phyloP scores from a whole-genome alignment of 2,113 vertebrate genomes.

The Coturnix japonica region DNA sequence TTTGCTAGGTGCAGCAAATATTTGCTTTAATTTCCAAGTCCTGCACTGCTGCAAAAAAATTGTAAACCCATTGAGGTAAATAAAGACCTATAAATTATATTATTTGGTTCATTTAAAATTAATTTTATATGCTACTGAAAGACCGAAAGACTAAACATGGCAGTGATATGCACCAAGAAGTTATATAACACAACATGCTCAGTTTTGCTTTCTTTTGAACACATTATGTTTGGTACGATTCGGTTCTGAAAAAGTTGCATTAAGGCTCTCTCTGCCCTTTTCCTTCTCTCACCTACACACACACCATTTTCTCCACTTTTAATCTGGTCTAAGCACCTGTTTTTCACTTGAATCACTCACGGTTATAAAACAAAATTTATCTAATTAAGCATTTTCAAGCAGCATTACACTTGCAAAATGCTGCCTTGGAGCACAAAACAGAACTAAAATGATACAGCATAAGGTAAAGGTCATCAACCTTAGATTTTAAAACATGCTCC shows the following conservation, averaged over 20 bases:
- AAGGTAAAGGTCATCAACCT: constrained; percentile 38
- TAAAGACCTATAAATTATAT: background rate
- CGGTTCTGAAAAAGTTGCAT: background rate
- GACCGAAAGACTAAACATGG: rapidly evolving
- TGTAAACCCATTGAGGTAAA: background rate
- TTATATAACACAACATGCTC: background rate
- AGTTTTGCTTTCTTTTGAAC: background rate
- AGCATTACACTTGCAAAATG: background rate
- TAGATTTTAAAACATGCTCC: constrained; percentile 14
- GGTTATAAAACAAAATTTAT: too few species aligned
- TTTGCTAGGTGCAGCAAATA: constrained; percentile 5
- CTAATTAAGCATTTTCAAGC: constrained; percentile 51
- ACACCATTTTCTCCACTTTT: too few species aligned
- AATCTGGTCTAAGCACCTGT: rapidly evolving
- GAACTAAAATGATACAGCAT: constrained; percentile 1
- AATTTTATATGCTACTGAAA: background rate
- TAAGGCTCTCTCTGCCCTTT: background rate
- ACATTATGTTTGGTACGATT: rapidly evolving
- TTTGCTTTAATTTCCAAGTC: constrained; percentile 8
- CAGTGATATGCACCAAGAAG: rapidly evolving
- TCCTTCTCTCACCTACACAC: background rate
- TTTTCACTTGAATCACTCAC: too few species aligned
- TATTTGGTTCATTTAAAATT: background rate
- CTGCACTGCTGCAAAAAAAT: background rate
- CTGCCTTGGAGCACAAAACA: constrained; percentile 17